These are phyloP conservation scores for Callimico goeldii DNA, from an alignment of 2,797 vertebrate species.

Conservation along the genomic window DNA sequence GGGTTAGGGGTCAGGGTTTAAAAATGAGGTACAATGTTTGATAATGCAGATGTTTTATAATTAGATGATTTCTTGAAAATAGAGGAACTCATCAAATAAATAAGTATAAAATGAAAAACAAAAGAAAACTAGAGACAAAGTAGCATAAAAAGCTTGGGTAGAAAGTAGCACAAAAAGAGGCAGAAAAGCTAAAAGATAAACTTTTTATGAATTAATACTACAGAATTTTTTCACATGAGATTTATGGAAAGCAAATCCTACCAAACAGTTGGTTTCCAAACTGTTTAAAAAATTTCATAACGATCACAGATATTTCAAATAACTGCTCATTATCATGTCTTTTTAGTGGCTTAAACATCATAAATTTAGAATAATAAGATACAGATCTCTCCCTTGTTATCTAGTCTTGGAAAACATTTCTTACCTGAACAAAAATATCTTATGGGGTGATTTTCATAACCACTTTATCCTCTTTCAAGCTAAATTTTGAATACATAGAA, in stretches of 20 bases:
- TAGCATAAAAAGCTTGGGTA: not conserved
- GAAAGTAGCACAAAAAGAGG: not conserved
- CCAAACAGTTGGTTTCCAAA: not conserved
- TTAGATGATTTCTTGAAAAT: not conserved
- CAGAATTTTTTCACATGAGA: not conserved
- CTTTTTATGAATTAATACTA: not conserved
- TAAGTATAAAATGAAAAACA: not conserved
- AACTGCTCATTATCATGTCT: not conserved
- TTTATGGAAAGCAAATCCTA: not conserved
- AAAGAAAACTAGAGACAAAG: not conserved
- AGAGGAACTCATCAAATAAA: not conserved
- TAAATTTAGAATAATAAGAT: not conserved
- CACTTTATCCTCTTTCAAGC: not conserved
- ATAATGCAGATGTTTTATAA: not conserved
- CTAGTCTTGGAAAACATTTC: conserved; percentile 11
- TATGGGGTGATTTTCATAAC: not conserved
- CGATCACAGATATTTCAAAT: not conserved
- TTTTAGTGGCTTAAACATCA: not conserved
- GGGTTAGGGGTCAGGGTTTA: not conserved
- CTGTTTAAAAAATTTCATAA: not conserved
- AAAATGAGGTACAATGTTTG: conserved; percentile 3
- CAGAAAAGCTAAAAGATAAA: not conserved
- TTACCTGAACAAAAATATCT: not conserved
- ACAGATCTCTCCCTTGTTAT: not conserved
- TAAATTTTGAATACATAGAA: not conserved